Evolutionary conservation across 2,888 invertebrate genomes (phyloP).

Genomic region (Bhutanitis thaidina): DNA sequence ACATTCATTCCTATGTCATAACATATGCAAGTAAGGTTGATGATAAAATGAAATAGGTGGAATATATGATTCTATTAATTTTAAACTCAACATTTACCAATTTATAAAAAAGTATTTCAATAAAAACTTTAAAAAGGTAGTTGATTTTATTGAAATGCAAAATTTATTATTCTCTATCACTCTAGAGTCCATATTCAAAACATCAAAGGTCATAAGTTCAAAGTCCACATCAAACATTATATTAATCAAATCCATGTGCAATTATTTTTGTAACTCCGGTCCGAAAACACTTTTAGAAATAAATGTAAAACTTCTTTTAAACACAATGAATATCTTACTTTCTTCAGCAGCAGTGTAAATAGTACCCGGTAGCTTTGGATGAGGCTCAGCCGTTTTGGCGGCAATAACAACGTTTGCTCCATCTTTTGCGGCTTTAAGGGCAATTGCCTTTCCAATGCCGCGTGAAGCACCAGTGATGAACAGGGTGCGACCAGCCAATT

Average conservation of each 20-base stretch:
- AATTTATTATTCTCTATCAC: no score
- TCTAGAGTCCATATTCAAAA: not conserved
- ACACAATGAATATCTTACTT: slow-evolving; percentile 77
- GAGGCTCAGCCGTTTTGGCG: slow-evolving; percentile 93
- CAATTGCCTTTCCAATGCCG: slow-evolving; percentile 97
- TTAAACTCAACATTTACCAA: no score
- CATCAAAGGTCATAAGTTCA: slow-evolving; percentile 28
- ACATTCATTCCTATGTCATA: no score
- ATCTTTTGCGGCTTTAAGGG: slow-evolving; percentile 94
- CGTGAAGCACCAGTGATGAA: slow-evolving; percentile 98
- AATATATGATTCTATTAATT: no score
- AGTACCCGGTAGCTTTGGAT: slow-evolving; percentile 95
- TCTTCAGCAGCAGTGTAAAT: slow-evolving; percentile 95
- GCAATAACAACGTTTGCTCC: slow-evolving; percentile 95
- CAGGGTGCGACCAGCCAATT: slow-evolving; percentile 91
- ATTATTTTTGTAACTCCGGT: not conserved
- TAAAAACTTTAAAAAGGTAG: no score
- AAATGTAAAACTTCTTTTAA: not conserved
- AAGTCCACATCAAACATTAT: slow-evolving; percentile 24
- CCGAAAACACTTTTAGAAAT: not conserved
- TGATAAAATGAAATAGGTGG: no score
- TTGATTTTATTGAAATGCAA: no score
- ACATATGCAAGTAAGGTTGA: no score
- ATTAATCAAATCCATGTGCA: not conserved
- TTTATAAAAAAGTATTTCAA: no score